Evolutionary conservation across 2,113 vertebrate genomes (phyloP), one percentile per base, ranked within the genome.

Genomic region (Takifugu flavidus): DNA sequence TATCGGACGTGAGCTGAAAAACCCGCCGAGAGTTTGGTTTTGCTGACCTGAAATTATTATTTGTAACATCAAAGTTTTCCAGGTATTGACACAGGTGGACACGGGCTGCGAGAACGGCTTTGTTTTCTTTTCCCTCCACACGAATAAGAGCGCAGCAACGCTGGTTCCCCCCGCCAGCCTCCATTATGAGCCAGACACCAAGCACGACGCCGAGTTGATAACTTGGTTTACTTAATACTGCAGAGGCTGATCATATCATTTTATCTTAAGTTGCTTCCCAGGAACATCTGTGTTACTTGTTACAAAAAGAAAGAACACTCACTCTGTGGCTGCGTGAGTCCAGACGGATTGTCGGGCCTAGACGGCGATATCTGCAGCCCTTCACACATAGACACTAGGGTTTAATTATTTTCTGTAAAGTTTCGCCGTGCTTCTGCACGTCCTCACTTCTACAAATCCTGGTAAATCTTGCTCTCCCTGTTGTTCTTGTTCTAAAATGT

Each of bases 11-110:
- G 53, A 67, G 69, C 52, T 68, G 46, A 70, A 71, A 52, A 52
- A 45, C 51, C 51, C 12, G 25, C 59, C n/a, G 50, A 66, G 60
- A 76, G 55, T 39, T 63, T 53, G 75, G 14, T 75, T 82, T 76
- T 50, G 3, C 59, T 70, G 73, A 75, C 70, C 42, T 64, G 58
- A 54, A 69, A 74, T 69, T 62, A 57, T 34, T 7, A 56, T 79
- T 80, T 72, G 60, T 34, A 56, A 59, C 56, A 63, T 71, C 15
- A 72, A 53, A 26, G 54, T 65, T 71, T 68, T 73, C 53, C 15
- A 56, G 39, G 34, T 82, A 78, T 82, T 86, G 82, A 85, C 72
- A 70, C 83, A 87, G 70, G 76, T 85, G 82, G 49, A 51, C 54
- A 50, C 8, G 2, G 59, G 67, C 42, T n/a, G 49, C 26, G 39